Evolutionary conservation across 2,888 invertebrate species (phyloP).

Genomic region (Drosophila nr. medialis): DNA sequence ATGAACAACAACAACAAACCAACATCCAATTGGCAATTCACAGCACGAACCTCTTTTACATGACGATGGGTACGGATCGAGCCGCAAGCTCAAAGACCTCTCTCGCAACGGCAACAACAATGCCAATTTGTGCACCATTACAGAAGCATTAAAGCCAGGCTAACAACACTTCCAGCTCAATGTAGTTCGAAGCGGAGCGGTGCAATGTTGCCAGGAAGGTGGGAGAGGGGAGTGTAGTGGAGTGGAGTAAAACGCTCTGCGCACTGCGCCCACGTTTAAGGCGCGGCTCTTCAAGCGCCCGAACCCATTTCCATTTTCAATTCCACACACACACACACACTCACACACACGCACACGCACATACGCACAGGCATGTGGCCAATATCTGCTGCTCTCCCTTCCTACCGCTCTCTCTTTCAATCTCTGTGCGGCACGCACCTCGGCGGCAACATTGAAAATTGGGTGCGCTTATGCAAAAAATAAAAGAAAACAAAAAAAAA

Average conservation of each 20-base stretch:
- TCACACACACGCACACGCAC: not conserved
- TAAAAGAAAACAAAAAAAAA: too few species aligned
- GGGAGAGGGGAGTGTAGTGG: not conserved
- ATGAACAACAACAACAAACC: not conserved
- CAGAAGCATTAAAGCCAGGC: constrained; percentile 67
- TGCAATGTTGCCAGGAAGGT: not conserved
- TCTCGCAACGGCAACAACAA: constrained; percentile 45
- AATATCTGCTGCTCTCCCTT: constrained; percentile 21
- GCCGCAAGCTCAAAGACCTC: constrained; percentile 61
- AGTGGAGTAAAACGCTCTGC: constrained; percentile 20
- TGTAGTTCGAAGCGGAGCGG: constrained; percentile 13
- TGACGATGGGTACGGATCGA: constrained; percentile 34
- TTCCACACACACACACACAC: constrained; percentile 10
- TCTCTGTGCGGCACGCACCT: constrained; percentile 53
- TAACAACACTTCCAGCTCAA: constrained; percentile 55
- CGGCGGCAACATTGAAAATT: constrained; percentile 63
- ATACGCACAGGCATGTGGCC: constrained; percentile 75
- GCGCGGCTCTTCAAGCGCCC: constrained; percentile 67
- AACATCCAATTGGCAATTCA: constrained; percentile 59
- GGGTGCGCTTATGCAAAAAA: constrained; percentile 75
- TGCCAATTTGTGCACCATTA: constrained; percentile 74
- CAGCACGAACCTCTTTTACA: constrained; percentile 63
- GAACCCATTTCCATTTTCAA: constrained; percentile 56
- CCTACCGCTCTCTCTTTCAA: constrained; percentile 1
- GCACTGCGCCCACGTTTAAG: constrained; percentile 60